Conservation (phyloP, 2,797 vertebrate genomes). For the Ataeniobius toweri region DNA sequence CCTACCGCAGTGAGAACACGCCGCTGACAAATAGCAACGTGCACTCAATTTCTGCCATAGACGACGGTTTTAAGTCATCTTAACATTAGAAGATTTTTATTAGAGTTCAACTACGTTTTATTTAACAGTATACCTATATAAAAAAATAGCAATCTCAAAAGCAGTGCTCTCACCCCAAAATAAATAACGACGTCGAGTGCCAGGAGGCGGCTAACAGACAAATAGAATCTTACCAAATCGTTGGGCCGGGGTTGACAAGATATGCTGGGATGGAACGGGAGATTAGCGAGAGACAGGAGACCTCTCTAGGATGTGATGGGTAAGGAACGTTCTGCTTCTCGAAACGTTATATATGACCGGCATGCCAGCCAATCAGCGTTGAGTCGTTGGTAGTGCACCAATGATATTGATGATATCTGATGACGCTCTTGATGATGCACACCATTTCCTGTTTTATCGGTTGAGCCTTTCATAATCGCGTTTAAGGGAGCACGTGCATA, state of each 20-base stretch:
- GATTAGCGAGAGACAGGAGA: conserved; percentile 13
- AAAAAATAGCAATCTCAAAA: not conserved
- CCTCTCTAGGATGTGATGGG: conserved; percentile 63
- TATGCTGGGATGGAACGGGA: conserved; percentile 23
- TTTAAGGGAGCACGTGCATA: not conserved
- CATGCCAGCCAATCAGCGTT: conserved; percentile 72
- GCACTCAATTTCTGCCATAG: not conserved
- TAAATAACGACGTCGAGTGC: not conserved
- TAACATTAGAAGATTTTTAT: not conserved
- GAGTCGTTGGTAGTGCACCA: conserved; percentile 43
- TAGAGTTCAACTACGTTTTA: not conserved
- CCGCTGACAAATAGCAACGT: not conserved
- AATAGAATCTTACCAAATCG: conserved; percentile 50
- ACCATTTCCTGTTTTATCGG: conserved; percentile 27
- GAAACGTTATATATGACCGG: conserved; percentile 61
- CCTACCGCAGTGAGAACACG: not conserved
- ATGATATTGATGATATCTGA: conserved; percentile 13
- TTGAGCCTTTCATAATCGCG: conserved; percentile 30
- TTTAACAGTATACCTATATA: not conserved
- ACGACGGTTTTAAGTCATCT: not conserved
- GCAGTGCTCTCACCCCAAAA: not conserved
- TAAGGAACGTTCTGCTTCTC: not conserved
- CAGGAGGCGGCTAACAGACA: not conserved
- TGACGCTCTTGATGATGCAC: not conserved
- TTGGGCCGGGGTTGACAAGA: not conserved